Base-by-base conservation (phyloP, 2,113 vertebrate genomes). In the Daubentonia madagascariensis region DNA sequence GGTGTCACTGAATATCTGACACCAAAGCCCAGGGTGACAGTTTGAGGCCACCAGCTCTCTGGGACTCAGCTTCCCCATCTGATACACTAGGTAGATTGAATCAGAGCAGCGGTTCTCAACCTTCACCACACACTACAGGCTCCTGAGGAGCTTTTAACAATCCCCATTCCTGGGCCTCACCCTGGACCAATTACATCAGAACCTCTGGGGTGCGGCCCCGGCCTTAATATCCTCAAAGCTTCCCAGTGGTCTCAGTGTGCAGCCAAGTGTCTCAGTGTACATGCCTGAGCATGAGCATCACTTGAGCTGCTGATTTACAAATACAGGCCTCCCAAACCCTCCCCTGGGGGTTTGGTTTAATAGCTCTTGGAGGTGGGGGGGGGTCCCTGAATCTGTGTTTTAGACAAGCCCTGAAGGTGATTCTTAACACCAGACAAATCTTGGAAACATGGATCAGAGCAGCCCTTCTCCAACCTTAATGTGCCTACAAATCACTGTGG, bases 401-500 rank as follows among this genome's bases (percentile, higher is more conserved):
- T 22, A 68, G 70, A 45, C 23, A 32, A 63, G 50, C 45, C n/a
- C 1, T 50, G 50, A 3, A 0, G 20, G 4, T 61, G 85, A 25
- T 14, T 40, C 80, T 52, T 30, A 32, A 18, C 22, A 3, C 50
- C 86, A 68, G 37, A 70, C 63, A 40, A 2, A 57, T 30, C 50
- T 52, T 8, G 25, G 63, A 17, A 37, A 1, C 48, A 14, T 0
- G 6, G 48, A 3, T 1, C 22, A 22, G 68, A 30, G 76, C 0
- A 8, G 30, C 59, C 3, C 40, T 5, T 25, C 67, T 37, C 37
- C 83, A 5, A 0, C 37, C 43, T 25, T 23, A 6, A 1, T 0
- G 35, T 8, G 3, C 6, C 0, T 2, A 1, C 43, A 1, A 4
- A 5, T 40, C 63, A 0, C 45, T 18, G 37, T 10, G 28, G 37